Conservation (phyloP, 2,113 vertebrate species). For the Narcine bancroftii region DNA sequence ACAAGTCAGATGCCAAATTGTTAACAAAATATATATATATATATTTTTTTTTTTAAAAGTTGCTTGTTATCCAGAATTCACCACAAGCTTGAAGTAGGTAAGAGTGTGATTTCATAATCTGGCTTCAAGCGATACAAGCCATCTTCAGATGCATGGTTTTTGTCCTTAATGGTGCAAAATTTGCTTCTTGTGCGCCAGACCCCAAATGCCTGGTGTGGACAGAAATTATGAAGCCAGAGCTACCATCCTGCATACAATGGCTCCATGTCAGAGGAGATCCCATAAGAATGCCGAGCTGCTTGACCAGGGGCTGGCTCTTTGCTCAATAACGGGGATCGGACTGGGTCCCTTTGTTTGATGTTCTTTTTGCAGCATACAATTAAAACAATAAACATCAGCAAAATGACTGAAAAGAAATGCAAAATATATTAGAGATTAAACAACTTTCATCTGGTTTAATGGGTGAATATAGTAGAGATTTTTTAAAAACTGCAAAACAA, state of each 20-base stretch:
- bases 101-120: not conserved
- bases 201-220: conserved; percentile 18
- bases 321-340: conserved; percentile 56
- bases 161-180: not conserved
- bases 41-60: not conserved
- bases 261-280: conserved; percentile 61
- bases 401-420: conserved; percentile 49
- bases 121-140: not conserved
- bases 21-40: not conserved
- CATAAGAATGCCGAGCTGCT: conserved; percentile 47
- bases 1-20: not conserved
- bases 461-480: too few relatives aligned
- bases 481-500: too few relatives aligned
- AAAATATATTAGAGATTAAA: conserved; percentile 24
- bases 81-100: not conserved
- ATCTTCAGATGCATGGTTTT: not conserved
- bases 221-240: conserved; percentile 35
- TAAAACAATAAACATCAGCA: conserved; percentile 58
- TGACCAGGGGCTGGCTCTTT: conserved; percentile 48
- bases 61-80: not conserved
- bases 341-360: conserved; percentile 51
- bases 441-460: not conserved
- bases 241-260: conserved; percentile 81
- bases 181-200: not conserved
- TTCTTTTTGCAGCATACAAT: conserved; percentile 54